phyloP scores from a whole-genome alignment of 1,140 invertebrate species.

The Panagrolaimus sp. region DNA sequence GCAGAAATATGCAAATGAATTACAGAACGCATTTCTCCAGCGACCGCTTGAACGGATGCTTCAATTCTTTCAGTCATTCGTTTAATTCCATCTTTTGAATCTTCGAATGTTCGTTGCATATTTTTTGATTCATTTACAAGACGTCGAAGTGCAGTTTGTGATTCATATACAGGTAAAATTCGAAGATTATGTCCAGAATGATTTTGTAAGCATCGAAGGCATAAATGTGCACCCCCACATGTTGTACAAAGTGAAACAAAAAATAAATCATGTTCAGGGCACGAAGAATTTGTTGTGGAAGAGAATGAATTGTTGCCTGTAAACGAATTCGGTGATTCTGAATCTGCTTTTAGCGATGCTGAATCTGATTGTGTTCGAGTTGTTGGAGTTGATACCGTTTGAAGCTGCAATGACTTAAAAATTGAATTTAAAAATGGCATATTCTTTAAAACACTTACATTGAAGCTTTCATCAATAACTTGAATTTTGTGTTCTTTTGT shows the following conservation, averaged over 20 bases:
- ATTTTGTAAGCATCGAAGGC: conserved; percentile 10
- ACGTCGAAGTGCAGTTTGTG: neutral
- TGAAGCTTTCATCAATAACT: neutral
- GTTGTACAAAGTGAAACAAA: conserved; percentile 4
- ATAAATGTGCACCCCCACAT: neutral
- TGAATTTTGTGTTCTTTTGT: conserved; percentile 3
- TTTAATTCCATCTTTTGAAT: conserved; percentile 1
- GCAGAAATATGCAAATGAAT: neutral
- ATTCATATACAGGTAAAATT: neutral
- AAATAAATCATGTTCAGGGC: conserved; percentile 5
- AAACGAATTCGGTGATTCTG: neutral
- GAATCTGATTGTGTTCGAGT: neutral
- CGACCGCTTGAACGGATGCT: neutral
- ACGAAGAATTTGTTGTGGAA: neutral
- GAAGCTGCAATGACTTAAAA: no score
- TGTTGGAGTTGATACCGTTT: neutral
- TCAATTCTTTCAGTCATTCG: conserved; percentile 11
- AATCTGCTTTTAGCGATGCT: neutral
- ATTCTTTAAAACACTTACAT: no score
- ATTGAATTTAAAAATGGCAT: no score
- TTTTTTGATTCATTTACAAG: conserved; percentile 12
- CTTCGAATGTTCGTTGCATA: neutral
- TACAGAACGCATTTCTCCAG: neutral
- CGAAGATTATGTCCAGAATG: neutral
- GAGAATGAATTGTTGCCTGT: neutral